These are phyloP conservation scores for Mastomys coucha DNA, from an alignment of 2,113 vertebrate species.

Conservation along the genomic window DNA sequence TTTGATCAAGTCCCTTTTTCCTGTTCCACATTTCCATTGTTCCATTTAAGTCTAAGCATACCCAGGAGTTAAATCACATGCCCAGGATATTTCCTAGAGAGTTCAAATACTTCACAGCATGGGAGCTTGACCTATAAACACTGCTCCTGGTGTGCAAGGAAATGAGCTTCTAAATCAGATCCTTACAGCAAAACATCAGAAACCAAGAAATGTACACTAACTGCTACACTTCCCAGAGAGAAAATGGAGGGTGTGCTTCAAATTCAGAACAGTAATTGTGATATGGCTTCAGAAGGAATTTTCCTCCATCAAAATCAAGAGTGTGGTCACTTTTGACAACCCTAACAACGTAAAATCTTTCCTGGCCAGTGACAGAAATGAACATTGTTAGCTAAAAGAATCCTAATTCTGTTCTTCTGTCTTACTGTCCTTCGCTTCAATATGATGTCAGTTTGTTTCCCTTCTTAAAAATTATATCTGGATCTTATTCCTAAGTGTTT, in stretches of 20 bases:
- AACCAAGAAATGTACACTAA: slow-evolving; percentile 25
- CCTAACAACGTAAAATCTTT: background rate
- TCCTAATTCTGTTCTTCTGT: background rate
- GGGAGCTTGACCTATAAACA: slow-evolving; percentile 57
- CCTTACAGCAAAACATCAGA: slow-evolving; percentile 58
- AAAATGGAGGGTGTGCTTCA: background rate
- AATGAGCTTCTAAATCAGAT: slow-evolving; percentile 69
- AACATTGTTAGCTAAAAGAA: background rate
- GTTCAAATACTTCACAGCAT: slow-evolving; percentile 39
- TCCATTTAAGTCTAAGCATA: background rate
- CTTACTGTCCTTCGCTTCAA: background rate
- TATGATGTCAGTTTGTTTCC: background rate
- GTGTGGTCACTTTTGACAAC: background rate
- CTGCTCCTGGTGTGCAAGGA: slow-evolving; percentile 44
- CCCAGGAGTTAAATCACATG: background rate
- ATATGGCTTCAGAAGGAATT: background rate
- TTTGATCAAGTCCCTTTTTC: background rate
- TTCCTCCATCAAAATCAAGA: background rate
- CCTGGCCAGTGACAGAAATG: background rate
- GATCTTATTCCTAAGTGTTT: background rate
- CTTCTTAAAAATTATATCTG: slow-evolving; percentile 7
- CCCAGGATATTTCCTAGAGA: slow-evolving; percentile 28
- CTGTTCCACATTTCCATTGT: background rate
- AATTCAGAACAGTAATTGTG: slow-evolving; percentile 11
- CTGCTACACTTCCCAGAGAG: background rate